Evolutionary conservation across 2,113 vertebrate species (phyloP), one percentile per base, ranked within the genome.

Genomic region (Tupaia tana): DNA sequence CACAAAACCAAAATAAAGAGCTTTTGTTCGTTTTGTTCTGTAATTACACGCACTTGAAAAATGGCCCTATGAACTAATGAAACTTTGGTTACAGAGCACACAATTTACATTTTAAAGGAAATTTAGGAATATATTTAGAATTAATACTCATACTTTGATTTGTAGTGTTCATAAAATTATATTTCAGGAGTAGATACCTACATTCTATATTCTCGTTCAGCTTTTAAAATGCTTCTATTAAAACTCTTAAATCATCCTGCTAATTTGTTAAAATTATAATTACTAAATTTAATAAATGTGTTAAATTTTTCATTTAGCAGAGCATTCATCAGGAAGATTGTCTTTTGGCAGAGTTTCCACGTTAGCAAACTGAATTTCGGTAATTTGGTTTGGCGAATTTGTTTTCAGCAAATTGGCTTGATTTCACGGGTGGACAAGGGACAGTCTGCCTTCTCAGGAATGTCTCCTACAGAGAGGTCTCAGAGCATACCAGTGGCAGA

Each of bases 211-310:
- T 22, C 9, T 34, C 67, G 0, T 80, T 80, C 59, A 71, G 7
- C 24, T 78, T 19, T 90, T 84, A 77, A 58, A 77, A 67, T 71
- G 20, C 77, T 71, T 56, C 29, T 77, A 56, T 25, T 79, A 24
- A 91, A 52, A 27, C 14, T 86, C 24, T 93, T 52, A 79, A 86
- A 83, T 81, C 12, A 87, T 70, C 74, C 11, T 80, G 11, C 31
- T 89, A 86, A 87, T 84, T 79, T 92, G 22, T 31, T 66, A 84
- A 92, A 93, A 90, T 61, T 18, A 63, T 52, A 95, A 87, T 91
- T 81, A 79, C 7, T 15, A 52, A 91, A 88, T 94, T 88, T 94
- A 15, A 66, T 52, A 25, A 58, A 82, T 70, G 73, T 90, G 81
- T 86, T 90, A 78, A 82, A 64, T 79, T 22, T 18, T 15, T 90